These are phyloP conservation scores for Nezara viridula DNA, from an alignment of 2,888 invertebrate species.

Conservation along the genomic window DNA sequence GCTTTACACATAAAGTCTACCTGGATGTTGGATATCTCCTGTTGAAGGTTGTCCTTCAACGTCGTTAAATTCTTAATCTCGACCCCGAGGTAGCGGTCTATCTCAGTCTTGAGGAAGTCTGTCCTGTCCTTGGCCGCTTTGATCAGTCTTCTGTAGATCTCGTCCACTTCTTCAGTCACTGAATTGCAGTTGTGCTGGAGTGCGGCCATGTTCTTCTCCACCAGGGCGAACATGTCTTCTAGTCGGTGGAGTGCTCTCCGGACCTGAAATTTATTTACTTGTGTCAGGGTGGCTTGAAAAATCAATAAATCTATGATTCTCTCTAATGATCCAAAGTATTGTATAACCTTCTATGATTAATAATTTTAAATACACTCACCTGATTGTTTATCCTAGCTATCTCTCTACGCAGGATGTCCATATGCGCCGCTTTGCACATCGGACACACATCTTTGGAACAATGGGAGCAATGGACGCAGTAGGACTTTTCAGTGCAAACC, in stretches of 20 bases:
- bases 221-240: conserved; percentile 85
- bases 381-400: conserved; percentile 90
- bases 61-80: conserved; percentile 89
- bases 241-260: conserved; percentile 89
- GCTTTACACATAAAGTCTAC: background rate
- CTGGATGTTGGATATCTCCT: conserved; percentile 91
- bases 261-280: conserved; percentile 70
- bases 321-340: too few species aligned
- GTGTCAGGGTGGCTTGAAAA: too few species aligned
- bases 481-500: conserved; percentile 93
- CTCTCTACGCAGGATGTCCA: conserved; percentile 94
- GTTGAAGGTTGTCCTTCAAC: conserved; percentile 92
- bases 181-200: conserved; percentile 91
- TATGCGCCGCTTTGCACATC: conserved; percentile 95
- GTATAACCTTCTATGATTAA: too few species aligned
- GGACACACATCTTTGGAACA: conserved; percentile 98
- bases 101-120: conserved; percentile 87
- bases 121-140: conserved; percentile 93
- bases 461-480: conserved; percentile 90
- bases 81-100: conserved; percentile 90
- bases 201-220: conserved; percentile 90
- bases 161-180: conserved; percentile 94
- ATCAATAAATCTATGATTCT: too few species aligned
- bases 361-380: conserved; percentile 70
- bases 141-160: conserved; percentile 87